Conservation (phyloP, 2,113 vertebrate genomes). For the Meriones unguiculatus region DNA sequence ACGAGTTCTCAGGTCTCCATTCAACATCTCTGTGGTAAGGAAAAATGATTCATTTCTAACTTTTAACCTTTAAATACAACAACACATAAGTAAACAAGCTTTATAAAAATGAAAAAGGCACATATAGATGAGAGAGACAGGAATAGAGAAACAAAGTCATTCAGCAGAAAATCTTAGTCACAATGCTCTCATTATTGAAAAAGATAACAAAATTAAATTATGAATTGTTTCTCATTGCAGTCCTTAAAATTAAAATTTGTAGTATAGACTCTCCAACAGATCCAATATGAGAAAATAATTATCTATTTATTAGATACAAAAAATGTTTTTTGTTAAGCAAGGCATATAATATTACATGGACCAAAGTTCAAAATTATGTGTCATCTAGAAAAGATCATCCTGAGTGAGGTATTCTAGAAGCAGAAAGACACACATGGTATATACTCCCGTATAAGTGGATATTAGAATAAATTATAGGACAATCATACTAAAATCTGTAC, state of each 20-base stretch:
- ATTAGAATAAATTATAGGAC: too few relatives aligned
- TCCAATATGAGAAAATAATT: background rate
- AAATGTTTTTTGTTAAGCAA: background rate
- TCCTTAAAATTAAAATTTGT: background rate
- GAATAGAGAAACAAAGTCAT: background rate
- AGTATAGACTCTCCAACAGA: background rate
- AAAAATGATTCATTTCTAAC: background rate
- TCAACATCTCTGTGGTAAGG: background rate
- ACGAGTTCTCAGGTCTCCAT: background rate
- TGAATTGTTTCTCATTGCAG: background rate
- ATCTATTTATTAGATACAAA: background rate
- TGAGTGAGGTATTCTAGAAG: too few relatives aligned
- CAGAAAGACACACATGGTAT: too few relatives aligned
- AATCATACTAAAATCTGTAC: too few relatives aligned
- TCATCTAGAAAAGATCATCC: background rate
- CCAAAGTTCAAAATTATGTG: background rate
- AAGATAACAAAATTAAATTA: background rate
- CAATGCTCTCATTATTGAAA: background rate
- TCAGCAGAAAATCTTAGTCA: background rate
- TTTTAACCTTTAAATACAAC: background rate
- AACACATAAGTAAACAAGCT: background rate
- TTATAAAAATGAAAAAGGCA: background rate
- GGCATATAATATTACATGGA: background rate
- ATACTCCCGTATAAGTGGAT: too few relatives aligned
- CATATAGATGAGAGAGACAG: background rate